These are phyloP conservation scores for Euura saliciscinereae DNA, from an alignment of 1,140 invertebrate species.

Conservation along the genomic window DNA sequence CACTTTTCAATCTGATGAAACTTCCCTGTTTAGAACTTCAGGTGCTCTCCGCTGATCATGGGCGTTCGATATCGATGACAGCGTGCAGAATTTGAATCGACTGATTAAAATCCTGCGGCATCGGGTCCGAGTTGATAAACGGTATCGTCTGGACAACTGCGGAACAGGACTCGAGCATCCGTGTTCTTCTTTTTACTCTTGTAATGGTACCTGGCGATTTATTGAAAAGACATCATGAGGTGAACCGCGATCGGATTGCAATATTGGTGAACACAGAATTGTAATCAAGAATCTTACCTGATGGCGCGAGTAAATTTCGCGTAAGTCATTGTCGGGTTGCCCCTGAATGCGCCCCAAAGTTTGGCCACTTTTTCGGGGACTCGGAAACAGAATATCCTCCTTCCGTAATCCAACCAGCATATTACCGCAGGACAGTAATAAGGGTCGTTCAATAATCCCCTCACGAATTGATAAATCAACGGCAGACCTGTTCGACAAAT, in stretches of 20 bases:
- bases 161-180: no score
- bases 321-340: constrained; percentile 85
- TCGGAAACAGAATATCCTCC: constrained; percentile 82
- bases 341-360: constrained; percentile 77
- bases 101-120: constrained; percentile 75
- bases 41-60: no score
- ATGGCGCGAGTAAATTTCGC: constrained; percentile 87
- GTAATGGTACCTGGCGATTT: constrained; percentile 79
- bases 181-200: constrained; percentile 78
- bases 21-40: no score
- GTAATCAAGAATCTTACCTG: constrained; percentile 72
- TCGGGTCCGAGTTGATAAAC: constrained; percentile 88
- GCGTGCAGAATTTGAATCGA: constrained; percentile 70
- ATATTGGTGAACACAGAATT: no score
- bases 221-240: neutral
- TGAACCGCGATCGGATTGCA: neutral
- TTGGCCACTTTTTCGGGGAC: constrained; percentile 80
- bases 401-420: constrained; percentile 79
- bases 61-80: no score
- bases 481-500: no score
- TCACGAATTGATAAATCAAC: constrained; percentile 71
- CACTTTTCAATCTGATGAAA: no score
- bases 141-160: no score
- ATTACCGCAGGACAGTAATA: constrained; percentile 75
- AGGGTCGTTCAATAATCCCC: constrained; percentile 72